Conservation (phyloP, 2,797 vertebrate species). For the Diceros bicornis region DNA sequence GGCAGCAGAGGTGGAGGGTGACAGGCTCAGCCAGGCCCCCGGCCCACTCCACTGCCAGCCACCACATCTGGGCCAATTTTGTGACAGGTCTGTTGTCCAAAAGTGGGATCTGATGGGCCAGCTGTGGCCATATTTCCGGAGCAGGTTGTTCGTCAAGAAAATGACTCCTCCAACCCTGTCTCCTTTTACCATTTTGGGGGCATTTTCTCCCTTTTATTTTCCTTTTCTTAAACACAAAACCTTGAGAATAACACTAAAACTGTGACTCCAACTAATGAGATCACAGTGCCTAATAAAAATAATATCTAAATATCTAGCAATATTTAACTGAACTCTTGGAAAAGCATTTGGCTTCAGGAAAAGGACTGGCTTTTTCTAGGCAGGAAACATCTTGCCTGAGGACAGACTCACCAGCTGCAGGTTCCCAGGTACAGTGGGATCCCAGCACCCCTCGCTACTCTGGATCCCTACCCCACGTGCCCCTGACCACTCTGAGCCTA, state of each 20-base stretch:
- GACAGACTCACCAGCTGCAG: not conserved
- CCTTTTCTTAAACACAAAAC: constrained; percentile 41
- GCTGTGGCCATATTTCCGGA: not conserved
- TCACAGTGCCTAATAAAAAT: not conserved
- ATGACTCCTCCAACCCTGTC: not conserved
- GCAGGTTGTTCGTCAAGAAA: not conserved
- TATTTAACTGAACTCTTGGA: not conserved
- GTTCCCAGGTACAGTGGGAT: not conserved
- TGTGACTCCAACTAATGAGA: not conserved
- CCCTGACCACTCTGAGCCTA: not conserved
- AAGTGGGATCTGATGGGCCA: not conserved
- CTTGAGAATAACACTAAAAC: not conserved
- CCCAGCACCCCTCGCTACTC: not conserved
- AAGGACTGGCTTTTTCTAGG: not conserved
- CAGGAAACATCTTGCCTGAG: not conserved
- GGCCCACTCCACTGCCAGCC: not conserved
- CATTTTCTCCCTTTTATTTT: not conserved
- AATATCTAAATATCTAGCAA: not conserved
- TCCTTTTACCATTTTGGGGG: not conserved
- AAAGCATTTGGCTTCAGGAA: not conserved
- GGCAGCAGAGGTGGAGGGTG: not conserved
- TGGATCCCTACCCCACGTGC: not conserved
- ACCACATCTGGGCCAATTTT: not conserved
- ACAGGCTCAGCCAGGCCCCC: not conserved
- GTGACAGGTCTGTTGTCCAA: not conserved